These are phyloP conservation scores for Drosophila subobscura DNA, from an alignment of 1,140 invertebrate species.

Conservation along the genomic window DNA sequence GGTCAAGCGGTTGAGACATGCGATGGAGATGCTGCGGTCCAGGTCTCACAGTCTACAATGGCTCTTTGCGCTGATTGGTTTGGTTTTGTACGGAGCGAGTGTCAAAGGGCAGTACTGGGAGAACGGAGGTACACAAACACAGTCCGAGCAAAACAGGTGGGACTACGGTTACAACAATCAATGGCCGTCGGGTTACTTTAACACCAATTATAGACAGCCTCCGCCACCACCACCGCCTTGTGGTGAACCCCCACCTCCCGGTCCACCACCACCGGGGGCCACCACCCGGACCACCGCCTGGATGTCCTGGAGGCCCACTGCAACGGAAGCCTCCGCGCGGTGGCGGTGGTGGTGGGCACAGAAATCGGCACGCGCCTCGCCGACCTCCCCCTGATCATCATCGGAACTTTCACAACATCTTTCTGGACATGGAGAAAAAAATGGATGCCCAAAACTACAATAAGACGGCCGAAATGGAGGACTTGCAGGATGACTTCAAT, in stretches of 20 bases:
- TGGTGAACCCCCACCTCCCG: constrained; percentile 21
- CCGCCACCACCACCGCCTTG: constrained; percentile 35
- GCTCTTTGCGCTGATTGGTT: constrained; percentile 5
- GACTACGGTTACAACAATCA: constrained; percentile 33
- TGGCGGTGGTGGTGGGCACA: not conserved
- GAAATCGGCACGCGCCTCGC: constrained; percentile 18
- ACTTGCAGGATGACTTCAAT: constrained; percentile 63
- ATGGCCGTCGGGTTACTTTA: constrained; percentile 38
- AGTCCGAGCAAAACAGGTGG: constrained; percentile 46
- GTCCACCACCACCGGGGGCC: constrained; percentile 26
- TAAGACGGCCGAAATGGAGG: constrained; percentile 45
- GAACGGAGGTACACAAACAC: constrained; percentile 7
- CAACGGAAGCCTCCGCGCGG: not conserved
- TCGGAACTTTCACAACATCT: constrained; percentile 48
- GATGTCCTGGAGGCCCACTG: constrained; percentile 20
- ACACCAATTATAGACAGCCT: constrained; percentile 48
- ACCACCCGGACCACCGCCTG: constrained; percentile 32
- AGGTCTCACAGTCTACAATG: constrained; percentile 1
- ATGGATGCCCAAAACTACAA: constrained; percentile 38
- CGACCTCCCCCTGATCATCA: constrained; percentile 32
- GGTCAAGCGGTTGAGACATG: constrained; percentile 37
- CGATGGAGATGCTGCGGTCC: constrained; percentile 13
- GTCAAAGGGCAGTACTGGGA: constrained; percentile 30
- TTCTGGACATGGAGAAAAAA: constrained; percentile 37
- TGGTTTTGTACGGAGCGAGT: constrained; percentile 5